A percentile compares a stretch with the other conserved stretches of the same genome.
Evolutionary conservation across 2,888 invertebrate species (phyloP).

Genomic region (Vannuccia rotundouncinata): DNA sequence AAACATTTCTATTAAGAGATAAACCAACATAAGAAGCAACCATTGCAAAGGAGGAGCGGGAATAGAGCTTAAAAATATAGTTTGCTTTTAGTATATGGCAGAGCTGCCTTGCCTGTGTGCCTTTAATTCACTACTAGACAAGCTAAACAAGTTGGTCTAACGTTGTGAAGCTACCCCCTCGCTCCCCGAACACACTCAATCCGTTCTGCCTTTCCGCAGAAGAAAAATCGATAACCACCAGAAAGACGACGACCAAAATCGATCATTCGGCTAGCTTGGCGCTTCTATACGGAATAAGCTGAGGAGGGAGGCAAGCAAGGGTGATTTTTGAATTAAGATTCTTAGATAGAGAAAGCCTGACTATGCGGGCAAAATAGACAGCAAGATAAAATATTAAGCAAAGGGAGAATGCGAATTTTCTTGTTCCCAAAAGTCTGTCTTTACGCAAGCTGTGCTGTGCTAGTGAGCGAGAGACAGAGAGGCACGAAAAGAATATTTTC

Average conservation of each 20-base stretch:
- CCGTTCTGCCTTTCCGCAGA: background rate
- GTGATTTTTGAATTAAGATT: conserved; percentile 11
- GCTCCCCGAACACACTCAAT: too few species aligned
- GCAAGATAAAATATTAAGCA: background rate
- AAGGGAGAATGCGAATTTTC: background rate
- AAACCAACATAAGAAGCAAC: background rate
- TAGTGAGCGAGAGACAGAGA: background rate
- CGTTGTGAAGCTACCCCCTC: background rate
- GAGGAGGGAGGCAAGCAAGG: background rate
- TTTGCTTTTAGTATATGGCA: background rate
- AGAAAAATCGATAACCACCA: background rate
- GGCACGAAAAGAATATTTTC: conserved; percentile 19
- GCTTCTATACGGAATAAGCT: background rate
- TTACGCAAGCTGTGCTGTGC: background rate
- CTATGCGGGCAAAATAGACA: background rate
- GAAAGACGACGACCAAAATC: background rate
- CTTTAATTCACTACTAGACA: background rate
- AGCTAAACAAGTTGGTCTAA: background rate
- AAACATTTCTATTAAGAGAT: background rate
- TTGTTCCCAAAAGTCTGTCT: background rate
- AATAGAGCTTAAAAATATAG: background rate
- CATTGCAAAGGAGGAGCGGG: background rate
- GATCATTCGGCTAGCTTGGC: conserved; percentile 17
- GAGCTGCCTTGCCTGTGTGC: background rate
- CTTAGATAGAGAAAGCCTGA: background rate